Percentiles rank a stretch among this genome's conserved stretches.
Conservation (phyloP, 2,797 vertebrate species). For the Limnodromus scolopaceus region DNA sequence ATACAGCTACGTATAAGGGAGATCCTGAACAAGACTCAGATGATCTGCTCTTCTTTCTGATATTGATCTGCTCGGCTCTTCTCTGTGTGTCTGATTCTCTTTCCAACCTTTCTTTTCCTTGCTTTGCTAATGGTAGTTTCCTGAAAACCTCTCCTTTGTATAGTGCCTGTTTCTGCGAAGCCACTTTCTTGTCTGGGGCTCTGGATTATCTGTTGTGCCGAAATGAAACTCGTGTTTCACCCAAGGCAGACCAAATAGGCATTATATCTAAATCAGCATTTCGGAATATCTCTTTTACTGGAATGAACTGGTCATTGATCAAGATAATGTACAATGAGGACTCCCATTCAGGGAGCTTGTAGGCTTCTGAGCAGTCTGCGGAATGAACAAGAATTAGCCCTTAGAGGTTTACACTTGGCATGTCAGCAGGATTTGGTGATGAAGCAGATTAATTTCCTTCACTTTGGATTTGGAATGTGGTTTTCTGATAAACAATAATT, state of each 20-base stretch:
- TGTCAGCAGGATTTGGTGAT: not conserved
- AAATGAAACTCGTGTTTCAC: not conserved
- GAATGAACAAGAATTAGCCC: not conserved
- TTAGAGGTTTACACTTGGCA: not conserved
- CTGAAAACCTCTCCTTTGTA: not conserved
- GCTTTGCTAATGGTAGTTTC: not conserved
- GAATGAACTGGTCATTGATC: not conserved
- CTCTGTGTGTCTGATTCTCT: not conserved
- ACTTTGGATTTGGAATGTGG: not conserved
- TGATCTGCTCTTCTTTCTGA: not conserved
- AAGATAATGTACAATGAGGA: not conserved
- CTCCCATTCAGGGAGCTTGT: not conserved
- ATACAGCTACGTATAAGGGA: not conserved
- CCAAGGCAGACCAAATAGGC: not conserved
- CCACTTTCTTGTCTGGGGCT: not conserved
- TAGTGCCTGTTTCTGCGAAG: not conserved
- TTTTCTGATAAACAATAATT: not conserved
- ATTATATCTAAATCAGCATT: not conserved
- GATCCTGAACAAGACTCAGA: not conserved
- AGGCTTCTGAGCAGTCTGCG: not conserved
- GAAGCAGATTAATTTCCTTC: not conserved
- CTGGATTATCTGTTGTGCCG: not conserved
- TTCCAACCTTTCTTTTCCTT: not conserved
- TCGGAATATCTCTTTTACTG: not conserved
- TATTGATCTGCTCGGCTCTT: not conserved